A percentile compares a stretch with the other conserved stretches of the same genome.
These are phyloP conservation scores for Channa striata DNA, from an alignment of 2,797 vertebrate genomes.

Conservation along the genomic window DNA sequence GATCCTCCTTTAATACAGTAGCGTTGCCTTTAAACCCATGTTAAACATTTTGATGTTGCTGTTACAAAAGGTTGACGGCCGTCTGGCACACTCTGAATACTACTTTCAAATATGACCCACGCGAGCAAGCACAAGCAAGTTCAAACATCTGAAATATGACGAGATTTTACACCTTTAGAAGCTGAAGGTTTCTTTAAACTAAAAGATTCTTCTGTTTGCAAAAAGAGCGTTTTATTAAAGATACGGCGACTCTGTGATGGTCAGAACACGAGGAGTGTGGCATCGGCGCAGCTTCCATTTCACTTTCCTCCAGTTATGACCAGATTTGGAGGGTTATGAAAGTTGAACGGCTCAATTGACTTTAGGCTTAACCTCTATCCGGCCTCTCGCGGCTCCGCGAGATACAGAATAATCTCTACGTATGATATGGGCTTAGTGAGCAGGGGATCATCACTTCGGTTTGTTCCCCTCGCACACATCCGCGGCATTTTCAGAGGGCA, in stretches of 20 bases:
- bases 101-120: slow-evolving; percentile 47
- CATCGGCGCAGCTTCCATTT: slow-evolving; percentile 17
- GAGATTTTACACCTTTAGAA: slow-evolving; percentile 29
- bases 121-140: slow-evolving; percentile 66
- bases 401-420: slow-evolving; percentile 66
- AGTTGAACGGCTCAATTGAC: slow-evolving; percentile 75
- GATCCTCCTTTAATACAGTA: slow-evolving; percentile 69
- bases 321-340: slow-evolving; percentile 70
- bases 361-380: slow-evolving; percentile 73
- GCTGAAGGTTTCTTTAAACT: slow-evolving; percentile 1
- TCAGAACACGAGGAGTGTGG: slow-evolving; percentile 13
- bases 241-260: not conserved
- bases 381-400: slow-evolving; percentile 48
- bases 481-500: slow-evolving; percentile 21
- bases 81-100: slow-evolving; percentile 72
- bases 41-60: slow-evolving; percentile 71
- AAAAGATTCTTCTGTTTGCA: slow-evolving; percentile 16
- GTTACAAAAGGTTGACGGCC: slow-evolving; percentile 62
- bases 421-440: slow-evolving; percentile 75
- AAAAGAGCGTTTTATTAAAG: not conserved
- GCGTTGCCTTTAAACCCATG: slow-evolving; percentile 65
- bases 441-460: slow-evolving; percentile 60
- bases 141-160: slow-evolving; percentile 59
- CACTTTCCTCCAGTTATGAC: slow-evolving; percentile 45
- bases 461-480: slow-evolving; percentile 3